Percentiles rank a stretch among this genome's conserved stretches.
phyloP scores from a whole-genome alignment of 2,113 vertebrate species.

The Nothocercus julius region DNA sequence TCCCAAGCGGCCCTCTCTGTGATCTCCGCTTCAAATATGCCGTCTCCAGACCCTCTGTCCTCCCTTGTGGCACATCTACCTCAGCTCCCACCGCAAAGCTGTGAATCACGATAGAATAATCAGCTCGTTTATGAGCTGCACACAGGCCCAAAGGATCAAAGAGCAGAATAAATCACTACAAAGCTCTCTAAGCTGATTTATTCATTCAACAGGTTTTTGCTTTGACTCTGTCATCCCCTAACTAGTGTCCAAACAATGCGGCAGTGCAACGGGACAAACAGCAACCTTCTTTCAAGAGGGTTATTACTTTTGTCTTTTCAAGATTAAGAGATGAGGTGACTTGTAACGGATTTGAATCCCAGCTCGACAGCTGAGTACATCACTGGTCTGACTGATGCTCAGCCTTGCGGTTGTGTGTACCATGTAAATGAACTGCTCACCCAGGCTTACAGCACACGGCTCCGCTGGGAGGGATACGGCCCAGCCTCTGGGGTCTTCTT shows the following conservation, averaged over 20 bases:
- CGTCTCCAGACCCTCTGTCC: not conserved
- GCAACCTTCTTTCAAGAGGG: constrained; percentile 10
- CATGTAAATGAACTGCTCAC: not conserved
- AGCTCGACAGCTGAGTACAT: not conserved
- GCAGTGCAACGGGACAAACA: constrained; percentile 23
- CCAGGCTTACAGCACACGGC: not conserved
- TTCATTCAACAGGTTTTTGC: constrained; percentile 36
- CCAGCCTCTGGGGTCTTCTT: not conserved
- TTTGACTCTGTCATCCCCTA: constrained; percentile 19
- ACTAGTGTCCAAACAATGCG: not conserved
- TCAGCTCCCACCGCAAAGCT: constrained; percentile 36
- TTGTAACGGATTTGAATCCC: not conserved
- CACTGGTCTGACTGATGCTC: not conserved
- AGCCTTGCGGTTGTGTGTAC: not conserved
- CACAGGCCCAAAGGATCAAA: constrained; percentile 53
- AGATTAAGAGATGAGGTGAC: constrained; percentile 23
- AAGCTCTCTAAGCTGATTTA: constrained; percentile 67
- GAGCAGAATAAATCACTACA: constrained; percentile 57
- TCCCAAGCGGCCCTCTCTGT: constrained; percentile 40
- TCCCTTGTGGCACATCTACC: constrained; percentile 22
- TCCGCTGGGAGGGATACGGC: not conserved
- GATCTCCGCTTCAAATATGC: constrained; percentile 38
- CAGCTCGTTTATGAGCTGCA: constrained; percentile 60
- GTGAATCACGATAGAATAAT: constrained; percentile 68
- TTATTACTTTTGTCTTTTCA: not conserved